Evolutionary conservation across 2,113 vertebrate species (phyloP).

Genomic region (Vanacampus margaritifer): DNA sequence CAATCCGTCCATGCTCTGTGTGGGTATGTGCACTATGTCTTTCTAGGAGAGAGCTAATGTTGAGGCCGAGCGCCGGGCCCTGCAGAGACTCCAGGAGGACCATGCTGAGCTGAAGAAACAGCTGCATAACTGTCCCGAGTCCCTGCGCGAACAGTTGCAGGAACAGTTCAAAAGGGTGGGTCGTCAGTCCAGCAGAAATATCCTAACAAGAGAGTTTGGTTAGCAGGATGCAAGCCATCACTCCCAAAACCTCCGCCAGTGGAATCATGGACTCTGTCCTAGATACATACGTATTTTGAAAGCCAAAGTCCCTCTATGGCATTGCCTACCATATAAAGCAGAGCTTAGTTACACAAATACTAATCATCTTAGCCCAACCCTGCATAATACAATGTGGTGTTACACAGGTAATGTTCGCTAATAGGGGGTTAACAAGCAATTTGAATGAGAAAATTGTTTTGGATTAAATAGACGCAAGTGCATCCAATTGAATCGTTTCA

Average conservation of each 20-base stretch:
- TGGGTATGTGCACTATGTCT: conserved; percentile 46
- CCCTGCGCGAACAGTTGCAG: conserved; percentile 90
- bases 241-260: neutral
- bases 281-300: neutral
- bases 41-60: conserved; percentile 93
- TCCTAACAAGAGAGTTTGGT: neutral
- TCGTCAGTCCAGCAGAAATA: conserved; percentile 38
- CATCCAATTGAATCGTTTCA: no score
- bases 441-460: no score
- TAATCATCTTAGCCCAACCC: neutral
- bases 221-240: neutral
- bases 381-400: neutral
- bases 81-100: conserved; percentile 86
- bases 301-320: neutral
- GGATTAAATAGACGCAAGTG: no score
- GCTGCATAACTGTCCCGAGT: conserved; percentile 96
- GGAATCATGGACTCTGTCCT: neutral
- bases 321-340: neutral
- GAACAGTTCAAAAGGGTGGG: conserved; percentile 96
- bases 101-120: conserved; percentile 91
- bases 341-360: neutral
- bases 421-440: no score
- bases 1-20: conserved; percentile 49
- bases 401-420: neutral
- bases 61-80: conserved; percentile 86